A percentile compares a stretch with the other conserved stretches of the same genome.
Conservation (phyloP, 2,113 vertebrate genomes). For the Nothocercus julius region DNA sequence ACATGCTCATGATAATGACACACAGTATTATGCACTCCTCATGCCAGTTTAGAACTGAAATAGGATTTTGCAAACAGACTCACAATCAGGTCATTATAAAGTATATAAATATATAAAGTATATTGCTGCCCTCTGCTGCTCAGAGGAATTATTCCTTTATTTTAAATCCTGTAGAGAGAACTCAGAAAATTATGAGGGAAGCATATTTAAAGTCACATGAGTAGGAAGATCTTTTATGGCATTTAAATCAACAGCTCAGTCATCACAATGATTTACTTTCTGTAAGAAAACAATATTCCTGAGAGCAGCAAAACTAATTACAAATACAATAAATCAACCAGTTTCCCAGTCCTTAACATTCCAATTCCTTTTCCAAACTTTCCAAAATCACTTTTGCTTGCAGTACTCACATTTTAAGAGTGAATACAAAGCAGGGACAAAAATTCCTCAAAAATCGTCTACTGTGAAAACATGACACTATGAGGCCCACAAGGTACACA, state of each 20-base stretch:
- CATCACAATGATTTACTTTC: background rate
- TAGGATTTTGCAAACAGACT: slow-evolving; percentile 2
- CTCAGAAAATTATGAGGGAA: background rate
- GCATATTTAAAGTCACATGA: background rate
- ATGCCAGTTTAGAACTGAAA: background rate
- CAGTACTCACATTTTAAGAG: background rate
- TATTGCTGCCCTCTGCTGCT: slow-evolving; percentile 82
- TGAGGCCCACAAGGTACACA: background rate
- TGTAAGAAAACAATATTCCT: background rate
- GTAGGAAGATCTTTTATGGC: background rate
- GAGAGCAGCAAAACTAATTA: background rate
- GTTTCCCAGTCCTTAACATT: background rate
- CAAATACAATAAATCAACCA: background rate
- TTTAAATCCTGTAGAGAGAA: background rate
- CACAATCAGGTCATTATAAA: background rate
- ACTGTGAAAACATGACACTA: background rate
- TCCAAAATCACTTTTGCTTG: background rate
- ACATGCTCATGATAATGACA: background rate
- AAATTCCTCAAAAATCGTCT: background rate
- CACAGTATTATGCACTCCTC: background rate
- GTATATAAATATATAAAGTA: slow-evolving; percentile 3
- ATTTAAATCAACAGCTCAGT: background rate
- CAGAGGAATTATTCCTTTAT: slow-evolving; percentile 60
- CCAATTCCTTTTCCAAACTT: background rate
- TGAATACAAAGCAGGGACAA: background rate